Conservation (phyloP, 2,888 invertebrate genomes). For the Miltochrista miniata region DNA sequence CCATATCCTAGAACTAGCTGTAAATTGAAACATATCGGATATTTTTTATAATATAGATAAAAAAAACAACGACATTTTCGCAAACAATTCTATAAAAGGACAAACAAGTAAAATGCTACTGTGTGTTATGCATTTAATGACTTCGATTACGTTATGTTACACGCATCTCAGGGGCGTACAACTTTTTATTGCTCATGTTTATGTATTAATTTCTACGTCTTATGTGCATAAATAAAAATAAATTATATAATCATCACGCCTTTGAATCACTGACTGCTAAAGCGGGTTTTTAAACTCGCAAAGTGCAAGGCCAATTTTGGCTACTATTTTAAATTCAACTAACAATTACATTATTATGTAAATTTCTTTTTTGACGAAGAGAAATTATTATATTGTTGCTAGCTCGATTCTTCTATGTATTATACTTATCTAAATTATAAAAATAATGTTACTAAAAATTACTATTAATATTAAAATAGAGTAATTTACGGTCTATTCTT, state of each 20-base stretch:
- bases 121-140: conserved; percentile 16
- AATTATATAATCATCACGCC: conserved; percentile 8
- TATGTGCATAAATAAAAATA: conserved; percentile 13
- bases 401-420: no score
- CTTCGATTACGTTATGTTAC: conserved; percentile 34
- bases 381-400: no score
- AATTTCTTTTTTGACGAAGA: not conserved
- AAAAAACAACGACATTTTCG: not conserved
- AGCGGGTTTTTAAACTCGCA: conserved; percentile 6
- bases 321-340: not conserved
- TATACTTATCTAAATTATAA: no score
- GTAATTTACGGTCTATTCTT: no score
- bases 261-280: conserved; percentile 7
- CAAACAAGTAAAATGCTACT: conserved; percentile 10
- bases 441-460: no score
- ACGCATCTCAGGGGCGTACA: conserved; percentile 27
- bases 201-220: conserved; percentile 23
- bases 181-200: conserved; percentile 35
- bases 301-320: conserved; percentile 2
- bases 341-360: not conserved
- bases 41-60: not conserved
- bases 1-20: no score
- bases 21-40: no score
- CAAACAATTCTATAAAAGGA: conserved; percentile 20
- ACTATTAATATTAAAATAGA: no score